phyloP scores from a whole-genome alignment of 2,113 vertebrate genomes.

The Anhinga anhinga region DNA sequence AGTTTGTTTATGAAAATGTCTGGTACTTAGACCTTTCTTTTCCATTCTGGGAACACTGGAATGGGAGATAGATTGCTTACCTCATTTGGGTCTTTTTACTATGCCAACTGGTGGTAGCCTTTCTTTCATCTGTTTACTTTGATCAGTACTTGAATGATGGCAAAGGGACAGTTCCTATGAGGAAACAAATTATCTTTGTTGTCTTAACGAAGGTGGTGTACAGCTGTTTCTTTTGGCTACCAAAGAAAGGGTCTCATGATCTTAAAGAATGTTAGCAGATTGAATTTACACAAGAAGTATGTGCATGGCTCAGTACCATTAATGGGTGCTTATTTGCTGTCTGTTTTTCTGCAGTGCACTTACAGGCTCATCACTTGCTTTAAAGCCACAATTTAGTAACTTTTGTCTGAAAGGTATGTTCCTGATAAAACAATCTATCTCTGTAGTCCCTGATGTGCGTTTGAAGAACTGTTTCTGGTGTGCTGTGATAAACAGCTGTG shows the following conservation, averaged over 20 bases:
- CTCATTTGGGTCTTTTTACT: neutral
- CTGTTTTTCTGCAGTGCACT: neutral
- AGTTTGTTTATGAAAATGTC: neutral
- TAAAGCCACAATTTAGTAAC: neutral
- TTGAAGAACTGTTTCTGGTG: slow-evolving; percentile 34
- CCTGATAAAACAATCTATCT: slow-evolving; percentile 6
- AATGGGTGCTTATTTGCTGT: neutral
- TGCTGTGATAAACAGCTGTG: slow-evolving; percentile 30
- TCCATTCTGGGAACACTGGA: neutral
- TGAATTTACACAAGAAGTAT: neutral
- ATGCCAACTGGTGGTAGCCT: neutral
- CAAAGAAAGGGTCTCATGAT: neutral
- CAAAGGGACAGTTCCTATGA: neutral
- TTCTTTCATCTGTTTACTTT: neutral
- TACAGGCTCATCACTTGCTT: neutral
- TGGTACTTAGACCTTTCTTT: neutral
- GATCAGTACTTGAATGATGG: neutral
- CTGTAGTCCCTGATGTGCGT: neutral
- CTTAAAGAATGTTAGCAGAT: neutral
- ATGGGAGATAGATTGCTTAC: neutral
- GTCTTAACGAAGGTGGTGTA: neutral
- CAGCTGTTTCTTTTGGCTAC: neutral
- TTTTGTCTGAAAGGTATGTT: neutral
- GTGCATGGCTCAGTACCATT: neutral
- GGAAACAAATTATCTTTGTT: neutral